phyloP scores from a whole-genome alignment of 2,797 vertebrate genomes.

The Megalops cyprinoides region DNA sequence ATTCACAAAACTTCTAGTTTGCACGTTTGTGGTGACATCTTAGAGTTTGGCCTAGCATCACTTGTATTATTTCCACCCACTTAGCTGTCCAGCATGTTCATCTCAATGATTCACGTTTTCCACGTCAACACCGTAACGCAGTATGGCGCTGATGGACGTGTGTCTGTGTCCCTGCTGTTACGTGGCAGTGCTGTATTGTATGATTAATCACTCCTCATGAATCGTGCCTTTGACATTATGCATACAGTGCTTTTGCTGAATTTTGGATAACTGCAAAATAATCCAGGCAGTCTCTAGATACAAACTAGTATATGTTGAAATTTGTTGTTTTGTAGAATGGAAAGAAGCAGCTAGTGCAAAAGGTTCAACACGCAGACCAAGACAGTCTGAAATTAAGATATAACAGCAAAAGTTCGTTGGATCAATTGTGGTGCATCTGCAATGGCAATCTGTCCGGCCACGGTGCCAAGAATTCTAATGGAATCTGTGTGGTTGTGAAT shows the following conservation, averaged over 20 bases:
- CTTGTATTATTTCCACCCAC: no score
- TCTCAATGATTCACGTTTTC: background rate
- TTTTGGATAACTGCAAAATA: no score
- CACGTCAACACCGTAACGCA: background rate
- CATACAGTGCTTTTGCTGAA: no score
- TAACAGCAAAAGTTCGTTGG: background rate
- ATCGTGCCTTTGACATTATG: background rate
- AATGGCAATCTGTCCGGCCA: background rate
- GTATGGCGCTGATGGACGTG: background rate
- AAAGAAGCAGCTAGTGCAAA: background rate
- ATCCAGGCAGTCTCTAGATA: no score
- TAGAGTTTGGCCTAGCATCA: background rate
- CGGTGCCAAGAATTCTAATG: background rate
- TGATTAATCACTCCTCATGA: background rate
- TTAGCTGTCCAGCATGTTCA: background rate
- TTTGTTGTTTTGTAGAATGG: background rate
- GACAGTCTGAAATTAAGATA: background rate
- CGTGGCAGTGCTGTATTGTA: background rate
- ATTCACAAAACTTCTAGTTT: background rate
- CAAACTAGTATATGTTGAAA: no score
- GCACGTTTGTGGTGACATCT: background rate
- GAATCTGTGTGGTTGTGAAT: background rate
- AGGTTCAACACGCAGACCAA: background rate
- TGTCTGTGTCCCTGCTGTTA: background rate
- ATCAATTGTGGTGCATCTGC: background rate